Conservation (phyloP, 2,888 invertebrate species). For the Lamproptera curius region DNA sequence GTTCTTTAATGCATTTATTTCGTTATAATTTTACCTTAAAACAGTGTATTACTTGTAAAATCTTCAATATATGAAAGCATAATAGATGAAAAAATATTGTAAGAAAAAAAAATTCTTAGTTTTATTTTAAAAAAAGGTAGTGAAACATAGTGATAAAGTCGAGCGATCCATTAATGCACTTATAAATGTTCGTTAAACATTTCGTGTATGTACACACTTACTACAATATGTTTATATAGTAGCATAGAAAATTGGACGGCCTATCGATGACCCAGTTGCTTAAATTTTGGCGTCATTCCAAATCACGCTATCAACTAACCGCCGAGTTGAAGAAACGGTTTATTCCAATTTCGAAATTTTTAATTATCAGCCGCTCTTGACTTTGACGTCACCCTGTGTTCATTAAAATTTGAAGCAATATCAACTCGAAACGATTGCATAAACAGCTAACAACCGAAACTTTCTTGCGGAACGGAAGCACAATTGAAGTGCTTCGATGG, state of each 20-base stretch:
- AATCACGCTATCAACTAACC: constrained; percentile 15
- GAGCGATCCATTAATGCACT: too few species aligned
- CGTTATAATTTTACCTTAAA: too few species aligned
- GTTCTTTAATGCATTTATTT: too few species aligned
- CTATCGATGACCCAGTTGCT: constrained; percentile 20
- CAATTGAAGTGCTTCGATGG: constrained; percentile 1
- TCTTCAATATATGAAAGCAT: too few species aligned
- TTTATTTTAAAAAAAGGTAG: too few species aligned
- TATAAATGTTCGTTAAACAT: too few species aligned
- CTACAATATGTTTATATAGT: not conserved
- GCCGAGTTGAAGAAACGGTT: constrained; percentile 16
- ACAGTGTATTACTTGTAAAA: too few species aligned
- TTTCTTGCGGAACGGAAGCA: constrained; percentile 6
- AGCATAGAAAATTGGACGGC: constrained; percentile 13
- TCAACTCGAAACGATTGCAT: constrained; percentile 17
- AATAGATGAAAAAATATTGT: too few species aligned
- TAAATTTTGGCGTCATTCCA: constrained; percentile 17
- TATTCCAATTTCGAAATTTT: constrained; percentile 18
- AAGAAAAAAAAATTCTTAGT: too few species aligned
- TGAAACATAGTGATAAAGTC: too few species aligned
- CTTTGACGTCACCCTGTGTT: constrained; percentile 17
- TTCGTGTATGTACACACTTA: not conserved
- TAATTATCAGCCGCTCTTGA: constrained; percentile 23
- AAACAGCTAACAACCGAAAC: constrained; percentile 21
- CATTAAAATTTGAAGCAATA: constrained; percentile 22